Conservation (phyloP, 2,797 vertebrate species). For the Sphenodon punctatus region DNA sequence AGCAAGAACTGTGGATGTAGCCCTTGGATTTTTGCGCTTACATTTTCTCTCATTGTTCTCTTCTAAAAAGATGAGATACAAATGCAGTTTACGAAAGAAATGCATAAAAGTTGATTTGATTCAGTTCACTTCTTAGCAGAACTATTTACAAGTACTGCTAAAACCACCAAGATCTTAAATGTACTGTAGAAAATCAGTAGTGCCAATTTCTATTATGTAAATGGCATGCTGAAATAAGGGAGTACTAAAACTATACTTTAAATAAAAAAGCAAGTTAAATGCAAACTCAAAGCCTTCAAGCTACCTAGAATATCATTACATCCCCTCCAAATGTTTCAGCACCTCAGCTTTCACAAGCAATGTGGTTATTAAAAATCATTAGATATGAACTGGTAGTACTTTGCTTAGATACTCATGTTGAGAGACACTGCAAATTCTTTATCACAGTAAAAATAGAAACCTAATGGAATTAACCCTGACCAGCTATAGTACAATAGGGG, state of each 20-base stretch:
- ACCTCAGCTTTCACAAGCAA: background rate
- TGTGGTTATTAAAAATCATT: background rate
- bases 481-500: background rate
- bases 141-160: background rate
- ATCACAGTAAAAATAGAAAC: conserved; percentile 7
- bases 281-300: background rate
- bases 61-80: background rate
- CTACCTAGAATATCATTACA: background rate
- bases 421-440: background rate
- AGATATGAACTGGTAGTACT: background rate
- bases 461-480: background rate
- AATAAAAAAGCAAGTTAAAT: background rate
- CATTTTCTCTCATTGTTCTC: background rate
- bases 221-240: background rate
- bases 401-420: background rate
- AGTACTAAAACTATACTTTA: background rate
- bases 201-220: background rate
- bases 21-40: background rate
- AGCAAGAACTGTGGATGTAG: background rate
- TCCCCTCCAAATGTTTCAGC: background rate
- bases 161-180: background rate
- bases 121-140: background rate
- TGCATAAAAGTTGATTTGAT: background rate
- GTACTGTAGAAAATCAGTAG: background rate
- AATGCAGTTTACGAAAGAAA: background rate